Base-by-base conservation (phyloP, 2,888 invertebrate species). In the Apomyelois bistriatella region DNA sequence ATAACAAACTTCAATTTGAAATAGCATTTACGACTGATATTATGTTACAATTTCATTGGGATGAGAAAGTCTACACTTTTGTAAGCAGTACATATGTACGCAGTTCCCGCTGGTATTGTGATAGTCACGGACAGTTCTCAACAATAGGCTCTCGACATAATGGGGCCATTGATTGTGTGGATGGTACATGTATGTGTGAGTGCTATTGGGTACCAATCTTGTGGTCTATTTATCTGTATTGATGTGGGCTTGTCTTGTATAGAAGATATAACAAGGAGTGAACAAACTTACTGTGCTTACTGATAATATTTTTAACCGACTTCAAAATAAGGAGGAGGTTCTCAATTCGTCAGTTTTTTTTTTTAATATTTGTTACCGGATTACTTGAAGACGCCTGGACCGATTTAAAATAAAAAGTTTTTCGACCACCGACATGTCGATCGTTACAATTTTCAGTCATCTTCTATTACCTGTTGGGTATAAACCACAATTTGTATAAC, bases 81-180 rank as follows among this genome's bases (percentile, higher is more conserved):
- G 66, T 72, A 68, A 66, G 37, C 13, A 13, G 65, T 50, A 52
- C 36, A 17, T 75, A 66, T 53, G 63, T 72, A 72, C 68, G 69
- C 72, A 68, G 78, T 80, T 78, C 77, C 73, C 72, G 77, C 74
- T 73, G 65, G 79, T 73, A 82, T 85, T 85, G 82, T 80, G 81
- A 85, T 84, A 76, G 79, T 78, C 76, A 79, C 79, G 83, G 83
- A 78, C 80, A 79, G 81, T 73, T 84, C 77, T 76, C 76, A 79
- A 88, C 86, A 88, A 88, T 88, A 79, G 83, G 67, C 70, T 79
- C 77, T 80, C 80, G 77, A 81, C 81, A 79, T 82, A 89, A 88
- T 85, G 85, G 84, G 81, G 79, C 78, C 85, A 85, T 82, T 85
- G 85, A 88, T 85, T 85, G 82, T 84, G 73, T 74, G 76, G 72